Conservation (phyloP, 2,797 vertebrate species). For the Sebastes steindachneri region DNA sequence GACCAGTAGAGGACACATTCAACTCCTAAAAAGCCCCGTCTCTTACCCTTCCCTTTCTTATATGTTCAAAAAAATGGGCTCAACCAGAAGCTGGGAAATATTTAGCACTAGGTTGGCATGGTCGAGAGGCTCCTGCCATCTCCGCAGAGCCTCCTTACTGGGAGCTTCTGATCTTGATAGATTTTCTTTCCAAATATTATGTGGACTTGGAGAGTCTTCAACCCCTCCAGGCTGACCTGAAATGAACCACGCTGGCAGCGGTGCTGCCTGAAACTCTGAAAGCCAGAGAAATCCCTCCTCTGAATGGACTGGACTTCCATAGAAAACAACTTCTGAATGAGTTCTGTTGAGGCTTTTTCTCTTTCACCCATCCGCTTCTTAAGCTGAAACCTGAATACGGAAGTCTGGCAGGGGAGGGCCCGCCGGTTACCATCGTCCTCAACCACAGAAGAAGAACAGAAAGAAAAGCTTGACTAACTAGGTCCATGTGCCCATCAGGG, state of each 20-base stretch:
- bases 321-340: slow-evolving; percentile 43
- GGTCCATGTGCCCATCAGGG: background rate
- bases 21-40: background rate
- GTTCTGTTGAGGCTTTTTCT: slow-evolving; percentile 27
- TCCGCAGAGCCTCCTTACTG: slow-evolving; percentile 28
- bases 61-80: background rate
- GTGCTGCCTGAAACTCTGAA: slow-evolving; percentile 19
- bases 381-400: slow-evolving; percentile 39
- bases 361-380: background rate
- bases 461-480: slow-evolving; percentile 35
- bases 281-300: slow-evolving; percentile 39
- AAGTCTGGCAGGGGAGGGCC: slow-evolving; percentile 16
- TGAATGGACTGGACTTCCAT: slow-evolving; percentile 46
- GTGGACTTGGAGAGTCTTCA: slow-evolving; percentile 28
- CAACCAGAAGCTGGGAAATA: slow-evolving; percentile 11
- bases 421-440: slow-evolving; percentile 1
- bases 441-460: slow-evolving; percentile 23
- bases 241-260: slow-evolving; percentile 41
- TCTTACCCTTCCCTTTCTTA: background rate
- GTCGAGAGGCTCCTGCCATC: background rate
- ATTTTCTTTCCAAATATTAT: slow-evolving; percentile 39
- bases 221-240: slow-evolving; percentile 44
- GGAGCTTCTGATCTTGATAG: slow-evolving; percentile 39
- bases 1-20: slow-evolving; percentile 4
- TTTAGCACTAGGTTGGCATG: slow-evolving; percentile 12